A percentile compares a stretch with the other conserved stretches of the same genome.
Evolutionary conservation across 2,888 invertebrate species (phyloP).

Genomic region (Pinctada fucata): DNA sequence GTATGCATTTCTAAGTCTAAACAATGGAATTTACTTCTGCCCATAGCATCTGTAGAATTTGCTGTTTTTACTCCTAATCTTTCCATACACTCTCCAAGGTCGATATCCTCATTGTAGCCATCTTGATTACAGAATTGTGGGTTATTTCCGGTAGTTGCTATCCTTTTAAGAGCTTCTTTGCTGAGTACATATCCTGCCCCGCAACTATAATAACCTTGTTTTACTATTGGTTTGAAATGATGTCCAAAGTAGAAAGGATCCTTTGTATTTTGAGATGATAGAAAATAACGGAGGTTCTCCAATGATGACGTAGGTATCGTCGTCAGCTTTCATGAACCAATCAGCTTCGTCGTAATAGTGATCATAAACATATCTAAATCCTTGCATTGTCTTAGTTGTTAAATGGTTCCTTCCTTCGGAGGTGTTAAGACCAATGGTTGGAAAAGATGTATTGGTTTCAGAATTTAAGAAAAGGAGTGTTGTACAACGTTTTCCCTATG

Average conservation of each 20-base stretch:
- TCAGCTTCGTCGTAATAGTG: constrained; percentile 78
- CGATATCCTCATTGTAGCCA: constrained; percentile 71
- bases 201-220: constrained; percentile 78
- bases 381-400: constrained; percentile 97
- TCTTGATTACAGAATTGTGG: constrained; percentile 57
- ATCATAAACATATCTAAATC: constrained; percentile 91
- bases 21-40: constrained; percentile 68
- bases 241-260: constrained; percentile 87
- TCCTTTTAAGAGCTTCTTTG: constrained; percentile 85
- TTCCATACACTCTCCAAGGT: constrained; percentile 71
- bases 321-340: too few species aligned
- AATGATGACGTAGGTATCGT: too few species aligned
- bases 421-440: constrained; percentile 84
- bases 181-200: constrained; percentile 92
- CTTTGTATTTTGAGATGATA: too few species aligned
- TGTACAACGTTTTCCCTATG: constrained; percentile 1
- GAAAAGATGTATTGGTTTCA: constrained; percentile 83
- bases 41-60: too few species aligned
- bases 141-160: constrained; percentile 80
- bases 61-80: constrained; percentile 62
- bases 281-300: too few species aligned
- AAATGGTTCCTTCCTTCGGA: constrained; percentile 91
- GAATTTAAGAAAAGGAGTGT: constrained; percentile 72
- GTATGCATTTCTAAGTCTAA: constrained; percentile 68
- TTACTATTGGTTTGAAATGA: constrained; percentile 68